Base-by-base conservation (phyloP, 2,797 vertebrate genomes). In the Octomys mimax region DNA sequence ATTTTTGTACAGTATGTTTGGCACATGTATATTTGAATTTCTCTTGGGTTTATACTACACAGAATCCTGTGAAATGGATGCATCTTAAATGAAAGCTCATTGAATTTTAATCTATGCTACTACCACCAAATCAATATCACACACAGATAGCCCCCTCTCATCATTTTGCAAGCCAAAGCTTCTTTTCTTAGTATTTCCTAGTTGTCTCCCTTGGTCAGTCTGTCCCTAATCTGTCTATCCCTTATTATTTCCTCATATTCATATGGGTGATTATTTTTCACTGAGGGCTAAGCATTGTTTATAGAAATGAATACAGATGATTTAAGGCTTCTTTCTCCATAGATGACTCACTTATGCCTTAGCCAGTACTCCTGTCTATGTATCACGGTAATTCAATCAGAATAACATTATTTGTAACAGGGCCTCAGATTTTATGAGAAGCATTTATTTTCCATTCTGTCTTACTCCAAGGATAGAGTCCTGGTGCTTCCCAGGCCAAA, bases 281-380 rank as follows among this genome's bases (percentile, higher is more conserved):
- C 39, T 87, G 80, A 91, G 22, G 59, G 5, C 22, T 80, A 81
- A 81, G 11, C 31, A 22, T 24, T 87, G 46, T 57, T 59, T 91
- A 24, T 54, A 8, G 46, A 70, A 64, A 80, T 79, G 7, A 9
- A 68, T 28, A 87, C 36, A 59, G 39, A 81, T 52, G 66, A 89
- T 46, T 73, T 70, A 59, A 83, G 39, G 9, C 21, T 83, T 75
- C 33, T 75, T 89, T 26, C 49, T 95, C 31, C 3, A 79, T 42
- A 91, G n/a, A 82, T 54, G 31, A 88, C 68, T 78, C 16, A 61
- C 42, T 91, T 92, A 57, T 89, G 83, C 77, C 62, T 92, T 14
- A 28, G 13, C 70, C 18, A 54, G 36, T 21, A 14, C 31, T 93
- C 52, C 46, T 73, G 5, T 71, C 71, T 39, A 75, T 24, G 24